Percentiles rank a stretch among this genome's conserved stretches.
These are phyloP conservation scores for Pheucticus melanocephalus DNA, from an alignment of 2,113 vertebrate genomes.

Conservation along the genomic window DNA sequence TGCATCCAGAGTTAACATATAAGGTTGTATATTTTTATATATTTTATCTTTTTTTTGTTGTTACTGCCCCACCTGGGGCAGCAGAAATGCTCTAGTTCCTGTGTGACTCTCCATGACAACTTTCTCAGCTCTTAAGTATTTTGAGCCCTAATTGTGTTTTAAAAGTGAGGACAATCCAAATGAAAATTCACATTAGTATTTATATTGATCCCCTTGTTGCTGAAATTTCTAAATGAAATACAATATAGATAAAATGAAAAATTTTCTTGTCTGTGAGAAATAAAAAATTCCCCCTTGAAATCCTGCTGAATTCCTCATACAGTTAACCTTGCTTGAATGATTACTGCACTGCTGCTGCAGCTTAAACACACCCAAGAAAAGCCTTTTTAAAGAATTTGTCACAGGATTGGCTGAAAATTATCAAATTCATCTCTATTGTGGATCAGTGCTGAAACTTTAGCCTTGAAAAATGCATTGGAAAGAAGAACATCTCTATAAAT, in stretches of 20 bases:
- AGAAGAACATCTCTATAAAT: neutral
- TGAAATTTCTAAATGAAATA: neutral
- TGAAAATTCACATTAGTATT: rapidly evolving
- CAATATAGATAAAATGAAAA: neutral
- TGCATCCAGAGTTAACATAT: neutral
- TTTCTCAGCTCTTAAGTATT: neutral
- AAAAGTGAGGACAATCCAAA: neutral
- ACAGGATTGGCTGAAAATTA: neutral
- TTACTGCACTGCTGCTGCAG: neutral
- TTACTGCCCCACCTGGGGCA: neutral
- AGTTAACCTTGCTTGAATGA: neutral
- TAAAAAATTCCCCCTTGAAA: neutral
- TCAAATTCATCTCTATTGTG: neutral
- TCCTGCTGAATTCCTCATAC: neutral
- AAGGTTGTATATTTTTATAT: neutral
- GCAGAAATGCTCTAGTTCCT: neutral
- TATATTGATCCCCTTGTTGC: neutral
- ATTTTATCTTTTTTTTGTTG: neutral
- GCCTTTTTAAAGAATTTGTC: neutral
- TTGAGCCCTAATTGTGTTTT: neutral
- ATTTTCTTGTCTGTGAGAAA: neutral
- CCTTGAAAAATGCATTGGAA: neutral
- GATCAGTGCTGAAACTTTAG: neutral
- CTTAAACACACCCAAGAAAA: neutral
- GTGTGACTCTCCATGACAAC: neutral